Evolutionary conservation across 2,113 vertebrate species (phyloP).

Genomic region (Crotalus viridis): DNA sequence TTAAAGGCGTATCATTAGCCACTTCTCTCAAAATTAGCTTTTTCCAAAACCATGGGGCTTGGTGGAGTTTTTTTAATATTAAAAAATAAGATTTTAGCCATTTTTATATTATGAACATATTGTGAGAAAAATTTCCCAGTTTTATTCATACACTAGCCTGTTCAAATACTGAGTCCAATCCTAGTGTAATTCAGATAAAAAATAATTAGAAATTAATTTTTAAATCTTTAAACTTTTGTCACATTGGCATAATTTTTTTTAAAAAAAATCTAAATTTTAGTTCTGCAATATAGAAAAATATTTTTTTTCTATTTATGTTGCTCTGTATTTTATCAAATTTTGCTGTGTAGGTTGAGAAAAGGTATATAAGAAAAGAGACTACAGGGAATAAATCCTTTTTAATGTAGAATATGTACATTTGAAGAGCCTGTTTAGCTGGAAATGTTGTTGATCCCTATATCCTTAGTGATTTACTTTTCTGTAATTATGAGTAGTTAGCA

Average conservation of each 20-base stretch:
- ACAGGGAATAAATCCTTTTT: constrained; percentile 44
- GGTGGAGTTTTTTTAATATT: not conserved
- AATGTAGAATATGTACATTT: constrained; percentile 26
- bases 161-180: not conserved
- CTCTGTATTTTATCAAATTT: constrained; percentile 15
- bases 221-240: not conserved
- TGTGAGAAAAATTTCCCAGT: not conserved
- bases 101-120: not conserved
- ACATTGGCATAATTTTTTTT: not conserved
- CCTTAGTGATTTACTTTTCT: constrained; percentile 59
- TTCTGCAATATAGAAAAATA: not conserved
- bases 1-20: not conserved
- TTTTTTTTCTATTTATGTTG: not conserved
- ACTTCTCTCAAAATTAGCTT: not conserved
- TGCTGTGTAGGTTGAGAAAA: not conserved
- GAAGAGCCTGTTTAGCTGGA: constrained; percentile 41
- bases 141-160: not conserved
- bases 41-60: not conserved
- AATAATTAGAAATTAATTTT: not conserved
- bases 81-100: not conserved
- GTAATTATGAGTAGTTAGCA: constrained; percentile 47
- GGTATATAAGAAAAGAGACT: constrained; percentile 18
- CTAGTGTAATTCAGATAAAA: not conserved
- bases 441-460: constrained; percentile 49
- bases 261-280: not conserved